Base-by-base conservation (phyloP, 2,797 vertebrate species). In the Pyrocephalus nanus region DNA sequence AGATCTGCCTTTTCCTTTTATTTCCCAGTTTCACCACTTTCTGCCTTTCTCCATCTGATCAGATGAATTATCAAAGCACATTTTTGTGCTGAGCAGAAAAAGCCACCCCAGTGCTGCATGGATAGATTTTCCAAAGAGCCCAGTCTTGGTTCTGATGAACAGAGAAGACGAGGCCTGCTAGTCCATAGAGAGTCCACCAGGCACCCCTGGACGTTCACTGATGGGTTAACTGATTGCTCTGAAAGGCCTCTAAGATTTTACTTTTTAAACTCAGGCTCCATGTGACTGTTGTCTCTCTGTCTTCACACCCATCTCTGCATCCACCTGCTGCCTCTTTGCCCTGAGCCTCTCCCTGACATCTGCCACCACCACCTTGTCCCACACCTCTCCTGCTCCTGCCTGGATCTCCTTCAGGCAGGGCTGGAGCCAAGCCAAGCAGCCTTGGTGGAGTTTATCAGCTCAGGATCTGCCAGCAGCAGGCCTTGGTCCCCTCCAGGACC, bases 11-110 rank as follows among this genome's bases (percentile, higher is more conserved):
- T 93, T 84, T 38, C 25, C 12, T 89, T 94, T 88, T 45, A 47
- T 60, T 36, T 58, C 71, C 51, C 71, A 84, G n/a, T 89, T 96
- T 91, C 88, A 62, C 71, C 70, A 30, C n/a, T 61, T 91, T 84
- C 70, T 87, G 77, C 71, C 30, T 78, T 89, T 66, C 51, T 62
- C 55, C 50, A 36, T 50, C 73, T 66, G 71, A 75, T 81, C 54
- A 93, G 50, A 40, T 29, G 45, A 93, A 72, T 65, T 86, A 93
- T 54, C 74, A 86, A 91, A 94, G 43, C 40, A 20, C 62, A 55
- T 45, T 92, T 81, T 29, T 87, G 55, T 70, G 43, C 64, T 76
- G n/a, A 90, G 77, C 86, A 66, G 74, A 82, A 86, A 40, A 81
- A 8, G 12, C 51, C 72, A 84, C 27, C 27, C 8, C 60, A 58